phyloP scores from a whole-genome alignment of 2,797 vertebrate species.

The Carduelis carduelis region DNA sequence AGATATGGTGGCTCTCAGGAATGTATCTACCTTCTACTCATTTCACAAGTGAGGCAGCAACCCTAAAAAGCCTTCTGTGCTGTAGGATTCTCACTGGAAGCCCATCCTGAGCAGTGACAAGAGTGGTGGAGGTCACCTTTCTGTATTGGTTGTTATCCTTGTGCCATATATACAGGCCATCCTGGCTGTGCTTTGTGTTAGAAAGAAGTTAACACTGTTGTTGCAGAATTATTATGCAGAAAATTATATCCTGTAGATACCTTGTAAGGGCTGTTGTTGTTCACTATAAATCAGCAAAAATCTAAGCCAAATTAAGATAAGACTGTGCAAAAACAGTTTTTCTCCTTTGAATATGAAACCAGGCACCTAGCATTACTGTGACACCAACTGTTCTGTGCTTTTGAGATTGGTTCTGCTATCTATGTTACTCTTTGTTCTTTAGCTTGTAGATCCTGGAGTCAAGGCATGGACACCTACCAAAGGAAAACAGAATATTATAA shows the following conservation, averaged over 20 bases:
- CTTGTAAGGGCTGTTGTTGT: not conserved
- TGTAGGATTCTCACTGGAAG: not conserved
- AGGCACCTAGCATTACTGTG: not conserved
- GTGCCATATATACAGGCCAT: not conserved
- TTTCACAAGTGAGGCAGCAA: not conserved
- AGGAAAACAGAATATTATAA: constrained; percentile 98
- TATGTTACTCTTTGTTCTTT: constrained; percentile 8
- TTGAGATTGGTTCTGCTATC: not conserved
- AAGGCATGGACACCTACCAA: constrained; percentile 99
- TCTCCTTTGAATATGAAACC: not conserved
- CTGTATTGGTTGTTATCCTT: not conserved
- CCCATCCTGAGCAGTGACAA: not conserved
- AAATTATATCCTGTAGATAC: not conserved
- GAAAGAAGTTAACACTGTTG: not conserved
- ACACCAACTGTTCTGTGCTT: not conserved
- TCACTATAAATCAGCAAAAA: not conserved
- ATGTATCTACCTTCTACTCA: not conserved
- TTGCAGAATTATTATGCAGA: not conserved
- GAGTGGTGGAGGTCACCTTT: not conserved
- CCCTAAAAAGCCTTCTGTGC: not conserved
- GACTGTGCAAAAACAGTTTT: not conserved
- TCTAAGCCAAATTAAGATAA: not conserved
- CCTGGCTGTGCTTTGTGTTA: not conserved
- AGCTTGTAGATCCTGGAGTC: constrained; percentile 97
- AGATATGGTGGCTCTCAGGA: not conserved